These are phyloP conservation scores for Mongoloraphidia duomilia DNA, from an alignment of 2,888 invertebrate species.

Conservation along the genomic window DNA sequence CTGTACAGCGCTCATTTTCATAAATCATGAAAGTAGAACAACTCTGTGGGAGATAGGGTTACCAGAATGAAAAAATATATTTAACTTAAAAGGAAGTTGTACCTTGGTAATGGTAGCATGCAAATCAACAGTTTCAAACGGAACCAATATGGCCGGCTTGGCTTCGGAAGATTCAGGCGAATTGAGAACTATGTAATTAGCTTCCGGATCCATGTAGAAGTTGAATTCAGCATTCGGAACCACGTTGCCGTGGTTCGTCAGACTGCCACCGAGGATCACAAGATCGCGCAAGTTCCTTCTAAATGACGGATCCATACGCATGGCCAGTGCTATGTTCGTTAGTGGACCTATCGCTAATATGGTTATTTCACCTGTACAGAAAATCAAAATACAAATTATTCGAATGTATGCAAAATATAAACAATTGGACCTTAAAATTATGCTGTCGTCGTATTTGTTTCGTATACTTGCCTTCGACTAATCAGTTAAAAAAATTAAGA, in stretches of 20 bases:
- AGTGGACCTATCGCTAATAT: constrained; percentile 33
- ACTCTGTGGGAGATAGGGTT: too few species aligned
- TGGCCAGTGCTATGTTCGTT: constrained; percentile 39
- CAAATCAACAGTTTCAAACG: constrained; percentile 6
- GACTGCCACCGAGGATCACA: constrained; percentile 25
- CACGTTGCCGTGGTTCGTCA: constrained; percentile 25
- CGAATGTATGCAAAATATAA: too few species aligned
- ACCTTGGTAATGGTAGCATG: constrained; percentile 7
- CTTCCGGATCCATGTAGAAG: constrained; percentile 40
- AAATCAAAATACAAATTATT: constrained; percentile 16
- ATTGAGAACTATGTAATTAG: constrained; percentile 3
- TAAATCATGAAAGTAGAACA: too few species aligned
- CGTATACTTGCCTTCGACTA: too few species aligned
- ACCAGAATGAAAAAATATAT: background rate
- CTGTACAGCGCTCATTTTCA: too few species aligned
- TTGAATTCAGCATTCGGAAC: constrained; percentile 39
- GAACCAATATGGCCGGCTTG: background rate
- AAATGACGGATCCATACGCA: constrained; percentile 26
- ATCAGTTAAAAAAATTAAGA: too few species aligned
- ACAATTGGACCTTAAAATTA: too few species aligned
- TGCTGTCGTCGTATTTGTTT: too few species aligned
- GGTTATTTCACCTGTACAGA: constrained; percentile 20
- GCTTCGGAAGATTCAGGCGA: background rate
- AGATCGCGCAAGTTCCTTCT: constrained; percentile 20
- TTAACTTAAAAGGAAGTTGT: background rate